phyloP scores from a whole-genome alignment of 2,888 invertebrate genomes.

The Arrhopalites spinosus region DNA sequence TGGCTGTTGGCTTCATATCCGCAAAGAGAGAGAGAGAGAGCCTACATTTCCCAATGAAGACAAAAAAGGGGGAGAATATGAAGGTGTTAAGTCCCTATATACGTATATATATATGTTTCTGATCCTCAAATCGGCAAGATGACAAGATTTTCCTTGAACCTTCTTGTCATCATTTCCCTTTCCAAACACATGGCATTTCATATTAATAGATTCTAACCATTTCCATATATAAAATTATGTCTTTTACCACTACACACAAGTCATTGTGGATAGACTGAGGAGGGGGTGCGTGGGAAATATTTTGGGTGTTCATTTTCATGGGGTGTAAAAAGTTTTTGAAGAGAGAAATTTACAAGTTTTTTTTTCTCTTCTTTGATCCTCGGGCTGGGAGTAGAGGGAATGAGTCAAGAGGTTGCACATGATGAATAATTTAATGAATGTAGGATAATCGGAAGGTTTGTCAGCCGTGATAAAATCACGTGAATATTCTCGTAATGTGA shows the following conservation, averaged over 20 bases:
- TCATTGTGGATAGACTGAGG: no score
- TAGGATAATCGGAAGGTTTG: not conserved
- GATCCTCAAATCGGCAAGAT: constrained; percentile 7
- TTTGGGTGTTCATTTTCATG: no score
- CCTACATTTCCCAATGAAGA: not conserved
- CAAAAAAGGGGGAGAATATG: not conserved
- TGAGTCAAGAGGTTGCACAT: not conserved
- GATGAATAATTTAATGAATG: constrained; percentile 1
- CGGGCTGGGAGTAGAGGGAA: no score
- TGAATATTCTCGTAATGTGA: not conserved
- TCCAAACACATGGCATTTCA: no score
- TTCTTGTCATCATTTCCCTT: no score
- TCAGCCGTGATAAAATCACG: not conserved
- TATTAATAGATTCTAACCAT: no score
- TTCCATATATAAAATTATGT: no score
- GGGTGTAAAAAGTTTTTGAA: no score
- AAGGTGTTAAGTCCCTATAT: not conserved
- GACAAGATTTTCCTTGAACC: not conserved
- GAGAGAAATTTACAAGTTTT: no score
- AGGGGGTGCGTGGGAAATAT: no score
- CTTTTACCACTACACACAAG: no score
- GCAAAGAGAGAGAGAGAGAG: not conserved
- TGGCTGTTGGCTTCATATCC: not conserved
- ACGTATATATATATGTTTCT: not conserved
- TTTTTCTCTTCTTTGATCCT: no score